A percentile compares a stretch with the other conserved stretches of the same genome.
These are phyloP conservation scores for Dicyrtoma fusca DNA, from an alignment of 2,888 invertebrate species.

Conservation along the genomic window DNA sequence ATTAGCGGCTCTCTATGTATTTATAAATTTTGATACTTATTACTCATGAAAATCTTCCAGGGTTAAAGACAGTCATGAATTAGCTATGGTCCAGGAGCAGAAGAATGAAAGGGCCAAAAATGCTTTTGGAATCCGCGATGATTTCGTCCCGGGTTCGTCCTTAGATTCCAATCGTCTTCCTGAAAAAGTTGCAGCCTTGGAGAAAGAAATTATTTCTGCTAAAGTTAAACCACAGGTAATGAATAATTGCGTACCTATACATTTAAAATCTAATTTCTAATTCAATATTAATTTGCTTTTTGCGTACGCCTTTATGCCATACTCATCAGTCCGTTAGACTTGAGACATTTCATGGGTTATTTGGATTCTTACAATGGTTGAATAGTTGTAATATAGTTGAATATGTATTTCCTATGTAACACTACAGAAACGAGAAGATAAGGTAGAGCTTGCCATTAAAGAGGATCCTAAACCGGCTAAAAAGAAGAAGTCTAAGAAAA, in stretches of 20 bases:
- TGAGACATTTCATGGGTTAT: too few relatives aligned
- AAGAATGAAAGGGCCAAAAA: conserved; percentile 91
- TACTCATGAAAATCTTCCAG: conserved; percentile 64
- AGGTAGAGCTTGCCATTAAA: neutral
- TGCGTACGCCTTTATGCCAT: too few relatives aligned
- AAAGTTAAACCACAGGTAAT: neutral
- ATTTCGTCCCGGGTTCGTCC: conserved; percentile 80
- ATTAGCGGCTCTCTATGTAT: too few relatives aligned
- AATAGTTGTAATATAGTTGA: too few relatives aligned
- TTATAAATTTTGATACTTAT: too few relatives aligned
- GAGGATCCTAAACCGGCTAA: neutral
- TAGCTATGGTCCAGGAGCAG: conserved; percentile 93
- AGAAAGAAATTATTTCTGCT: conserved; percentile 9
- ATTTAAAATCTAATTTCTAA: too few relatives aligned
- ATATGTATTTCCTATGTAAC: too few relatives aligned
- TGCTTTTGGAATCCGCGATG: conserved; percentile 92
- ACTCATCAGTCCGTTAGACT: too few relatives aligned
- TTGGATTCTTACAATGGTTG: too few relatives aligned
- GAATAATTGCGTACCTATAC: too few relatives aligned
- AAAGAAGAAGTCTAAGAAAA: conserved; percentile 22
- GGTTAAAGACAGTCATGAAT: conserved; percentile 93
- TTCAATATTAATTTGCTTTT: too few relatives aligned
- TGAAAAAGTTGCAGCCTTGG: conserved; percentile 28
- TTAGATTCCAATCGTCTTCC: conserved; percentile 43
- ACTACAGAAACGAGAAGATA: neutral